A percentile compares a stretch with the other conserved stretches of the same genome.
Evolutionary conservation across 2,113 vertebrate species (phyloP).

Genomic region (Struthidea cinerea): DNA sequence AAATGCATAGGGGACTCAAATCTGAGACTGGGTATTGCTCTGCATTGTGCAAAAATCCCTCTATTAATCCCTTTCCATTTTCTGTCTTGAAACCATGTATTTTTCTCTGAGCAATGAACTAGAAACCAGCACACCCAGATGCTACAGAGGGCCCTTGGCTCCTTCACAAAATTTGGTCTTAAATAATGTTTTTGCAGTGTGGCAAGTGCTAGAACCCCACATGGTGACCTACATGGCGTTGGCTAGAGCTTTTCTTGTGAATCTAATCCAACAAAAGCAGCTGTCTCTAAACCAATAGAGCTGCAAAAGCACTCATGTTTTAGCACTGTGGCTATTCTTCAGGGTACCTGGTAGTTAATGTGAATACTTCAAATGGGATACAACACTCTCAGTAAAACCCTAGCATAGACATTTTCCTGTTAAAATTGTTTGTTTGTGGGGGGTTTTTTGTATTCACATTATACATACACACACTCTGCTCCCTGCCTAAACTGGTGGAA

Average conservation of each 20-base stretch:
- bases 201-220: conserved; percentile 25
- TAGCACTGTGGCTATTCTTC: not conserved
- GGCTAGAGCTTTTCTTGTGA: conserved; percentile 14
- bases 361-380: not conserved
- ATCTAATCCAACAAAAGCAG: conserved; percentile 60
- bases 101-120: conserved; percentile 22
- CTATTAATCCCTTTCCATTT: conserved; percentile 15
- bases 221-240: conserved; percentile 42
- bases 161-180: not conserved
- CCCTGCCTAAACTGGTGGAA: not conserved
- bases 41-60: not conserved
- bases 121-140: conserved; percentile 32
- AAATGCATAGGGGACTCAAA: not conserved
- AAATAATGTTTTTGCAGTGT: conserved; percentile 33
- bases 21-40: not conserved
- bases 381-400: not conserved
- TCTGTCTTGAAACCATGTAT: conserved; percentile 31
- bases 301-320: conserved; percentile 6
- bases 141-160: conserved; percentile 27
- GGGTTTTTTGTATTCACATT: not conserved
- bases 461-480: not conserved
- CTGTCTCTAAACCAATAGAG: conserved; percentile 16
- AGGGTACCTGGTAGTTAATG: not conserved
- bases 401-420: not conserved
- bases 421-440: not conserved